Conservation (phyloP, 2,113 vertebrate species). For the Turdus rufiventris region DNA sequence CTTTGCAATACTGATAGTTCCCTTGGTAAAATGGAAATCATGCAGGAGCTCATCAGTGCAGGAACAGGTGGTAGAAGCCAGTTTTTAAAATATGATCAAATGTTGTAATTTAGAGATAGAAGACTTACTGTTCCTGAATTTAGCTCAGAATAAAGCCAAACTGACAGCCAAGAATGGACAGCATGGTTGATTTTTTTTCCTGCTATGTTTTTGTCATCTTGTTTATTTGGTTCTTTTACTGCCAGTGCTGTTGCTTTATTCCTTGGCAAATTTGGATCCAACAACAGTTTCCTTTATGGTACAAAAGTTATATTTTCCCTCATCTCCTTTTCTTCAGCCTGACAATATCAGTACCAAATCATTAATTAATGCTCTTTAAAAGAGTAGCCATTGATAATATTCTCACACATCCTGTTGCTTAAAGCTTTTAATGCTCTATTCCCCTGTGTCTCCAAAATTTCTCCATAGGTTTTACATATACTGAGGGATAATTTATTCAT, state of each 20-base stretch:
- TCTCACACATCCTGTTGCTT: background rate
- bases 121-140: background rate
- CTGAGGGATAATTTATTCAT: background rate
- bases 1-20: background rate
- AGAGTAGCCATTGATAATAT: background rate
- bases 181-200: background rate
- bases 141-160: background rate
- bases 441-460: background rate
- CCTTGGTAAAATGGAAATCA: background rate
- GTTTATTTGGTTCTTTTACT: background rate
- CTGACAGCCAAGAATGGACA: background rate
- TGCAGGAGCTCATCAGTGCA: background rate
- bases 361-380: background rate
- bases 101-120: background rate
- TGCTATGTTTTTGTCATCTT: background rate
- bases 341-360: background rate
- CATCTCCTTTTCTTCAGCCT: background rate
- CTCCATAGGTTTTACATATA: background rate
- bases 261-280: background rate
- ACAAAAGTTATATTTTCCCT: background rate
- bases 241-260: background rate
- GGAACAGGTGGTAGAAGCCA: background rate
- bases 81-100: background rate
- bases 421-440: background rate
- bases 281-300: background rate